Base-by-base conservation (phyloP, 2,888 invertebrate genomes). In the Sisyra terminalis region DNA sequence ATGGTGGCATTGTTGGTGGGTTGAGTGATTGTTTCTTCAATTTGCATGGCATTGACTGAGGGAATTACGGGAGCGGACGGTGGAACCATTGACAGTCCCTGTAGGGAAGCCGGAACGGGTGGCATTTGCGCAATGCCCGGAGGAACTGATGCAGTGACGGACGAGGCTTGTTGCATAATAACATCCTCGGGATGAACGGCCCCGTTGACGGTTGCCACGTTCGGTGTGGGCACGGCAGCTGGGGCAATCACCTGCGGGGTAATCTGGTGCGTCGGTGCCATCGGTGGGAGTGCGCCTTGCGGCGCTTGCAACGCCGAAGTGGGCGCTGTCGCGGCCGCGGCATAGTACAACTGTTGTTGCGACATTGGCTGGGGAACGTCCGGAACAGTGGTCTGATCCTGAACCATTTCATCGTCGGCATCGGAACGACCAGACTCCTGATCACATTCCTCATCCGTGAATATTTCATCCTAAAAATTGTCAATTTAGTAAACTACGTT, bases 391-490 rank as follows among this genome's bases (percentile, higher is more conserved):
- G 52, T 29, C 15, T 43, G 49, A 38, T 49, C 40, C 43, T 15
- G 18, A 38, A 44, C 60, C 47, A 63, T 69, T 50, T 78, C 78
- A 52, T 78, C 78, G 53, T 78, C 80, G 39, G 69, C 69, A 55
- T 79, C 79, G 35, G 76, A 73, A 37, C 74, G 72, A 3, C 66
- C 67, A 35, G 67, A 69, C 43, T 66, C 67, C 13, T 58, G 59
- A 46, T 67, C 69, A 46, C 71, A 73, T 51, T 77, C 78, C 51
- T 80, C 80, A 48, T 71, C 71, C 30, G 61, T 66, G 53, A 74
- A 74, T 39, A 75, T 71, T 55, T 76, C 75, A 56, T 76, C 67
- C 57, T 58, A 46, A 2, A 18, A 38, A 17, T 17, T 17, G n/a
- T n/a, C n/a, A n/a, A n/a, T n/a, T n/a, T n/a, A n/a, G n/a, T n/a